Percentiles rank a stretch among this genome's conserved stretches.
Conservation (phyloP, 2,888 invertebrate genomes). For the Panopea generosa region DNA sequence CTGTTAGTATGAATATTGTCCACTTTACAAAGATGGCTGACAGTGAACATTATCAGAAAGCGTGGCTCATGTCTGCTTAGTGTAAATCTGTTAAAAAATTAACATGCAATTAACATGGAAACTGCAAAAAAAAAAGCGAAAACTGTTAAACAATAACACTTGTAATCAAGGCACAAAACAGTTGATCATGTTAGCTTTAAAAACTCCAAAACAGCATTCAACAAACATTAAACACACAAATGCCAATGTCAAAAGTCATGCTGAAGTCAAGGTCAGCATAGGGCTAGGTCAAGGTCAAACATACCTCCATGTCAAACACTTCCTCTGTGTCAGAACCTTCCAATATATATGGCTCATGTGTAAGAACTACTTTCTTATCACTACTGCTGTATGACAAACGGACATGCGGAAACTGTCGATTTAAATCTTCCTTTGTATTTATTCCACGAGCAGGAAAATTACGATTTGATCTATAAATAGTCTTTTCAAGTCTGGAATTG, state of each 20-base stretch:
- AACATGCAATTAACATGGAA: no score
- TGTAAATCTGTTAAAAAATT: no score
- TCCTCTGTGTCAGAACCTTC: constrained; percentile 70
- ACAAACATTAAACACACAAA: no score
- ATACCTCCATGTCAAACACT: constrained; percentile 71
- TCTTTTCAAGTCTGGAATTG: constrained; percentile 56
- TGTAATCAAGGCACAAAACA: no score
- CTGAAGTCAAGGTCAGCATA: constrained; percentile 22
- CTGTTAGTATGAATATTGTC: no score
- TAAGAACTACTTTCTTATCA: constrained; percentile 68
- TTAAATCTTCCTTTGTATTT: constrained; percentile 66
- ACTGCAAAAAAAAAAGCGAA: neutral
- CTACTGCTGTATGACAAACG: constrained; percentile 72
- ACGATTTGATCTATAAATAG: constrained; percentile 55
- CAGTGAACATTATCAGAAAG: neutral
- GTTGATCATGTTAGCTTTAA: neutral
- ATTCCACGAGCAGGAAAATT: constrained; percentile 59
- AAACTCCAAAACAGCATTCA: neutral
- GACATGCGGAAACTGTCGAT: constrained; percentile 73
- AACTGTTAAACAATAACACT: neutral
- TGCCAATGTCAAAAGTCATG: neutral
- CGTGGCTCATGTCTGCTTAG: no score
- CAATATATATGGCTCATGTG: constrained; percentile 64
- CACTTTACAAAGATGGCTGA: constrained; percentile 8
- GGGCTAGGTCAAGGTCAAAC: constrained; percentile 16